Base-by-base conservation (phyloP, 2,888 invertebrate genomes). In the Drosophila prolongata region DNA sequence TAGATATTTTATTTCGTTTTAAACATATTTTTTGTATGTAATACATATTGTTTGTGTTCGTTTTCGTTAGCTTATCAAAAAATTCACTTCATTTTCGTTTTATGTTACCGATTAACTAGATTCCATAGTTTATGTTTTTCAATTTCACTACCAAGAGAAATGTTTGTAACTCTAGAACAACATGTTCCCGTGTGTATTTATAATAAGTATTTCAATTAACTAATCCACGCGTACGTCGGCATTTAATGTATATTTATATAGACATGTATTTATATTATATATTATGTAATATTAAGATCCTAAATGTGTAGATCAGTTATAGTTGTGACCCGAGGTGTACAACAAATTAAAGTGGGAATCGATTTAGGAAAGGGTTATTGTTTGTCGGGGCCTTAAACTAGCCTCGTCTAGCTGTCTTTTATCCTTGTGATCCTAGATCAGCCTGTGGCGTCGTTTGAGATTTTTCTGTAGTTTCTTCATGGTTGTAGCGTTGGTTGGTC, bases 61-160 rank as follows among this genome's bases (percentile, higher is more conserved):
- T 55, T 57, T 73, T 19, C 27, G 58, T 69, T 71, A 87, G 69
- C 68, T 65, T 78, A 89, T 87, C 70, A 82, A 84, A 77, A 85
- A 87, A 76, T 75, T 85, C 43, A 57, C 40, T 60, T 66, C 49
- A 40, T 38, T 53, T 50, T 52, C 49, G 11, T 53, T 55, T 13
- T 38, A 6, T 49, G 4, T 52, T 75, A 61, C 67, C 44, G 88
- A 83, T 86, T 83, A 80, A 78, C 87, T 88, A 86, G 78, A 54
- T 75, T 70, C 43, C 55, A 66, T 83, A 72, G 76, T 55, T 84
- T 71, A 40, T 58, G 13, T 46, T 46, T 71, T 24, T 38, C 42
- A 83, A 83, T 83, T 83, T 86, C 58, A 78, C 83, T 83, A 88
- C 89, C 78, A 83, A 77, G 75, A 88, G 78, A 83, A 69, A 70